These are phyloP conservation scores for Falco rusticolus DNA, from an alignment of 2,797 vertebrate species.

Conservation along the genomic window DNA sequence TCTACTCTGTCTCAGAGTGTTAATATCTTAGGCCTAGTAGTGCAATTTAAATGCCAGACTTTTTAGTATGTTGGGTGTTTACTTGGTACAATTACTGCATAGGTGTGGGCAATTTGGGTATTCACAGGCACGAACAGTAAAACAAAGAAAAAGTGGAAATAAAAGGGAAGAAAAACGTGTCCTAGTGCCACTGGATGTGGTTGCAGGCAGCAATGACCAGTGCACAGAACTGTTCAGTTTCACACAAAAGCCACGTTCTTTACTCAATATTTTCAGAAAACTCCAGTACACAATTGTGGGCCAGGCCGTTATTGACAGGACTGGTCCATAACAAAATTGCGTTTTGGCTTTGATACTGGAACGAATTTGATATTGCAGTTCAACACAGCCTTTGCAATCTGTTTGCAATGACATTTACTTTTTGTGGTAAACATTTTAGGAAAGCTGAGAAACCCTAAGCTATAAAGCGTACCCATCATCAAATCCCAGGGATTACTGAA, in stretches of 20 bases:
- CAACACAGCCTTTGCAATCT: neutral
- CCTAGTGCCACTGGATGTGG: neutral
- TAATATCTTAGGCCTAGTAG: neutral
- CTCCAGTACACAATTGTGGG: neutral
- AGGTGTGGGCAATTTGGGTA: neutral
- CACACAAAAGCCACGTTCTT: neutral
- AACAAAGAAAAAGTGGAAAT: neutral
- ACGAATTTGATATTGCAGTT: neutral
- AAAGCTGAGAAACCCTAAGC: conserved; percentile 1
- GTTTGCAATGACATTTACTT: conserved; percentile 27
- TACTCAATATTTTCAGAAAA: neutral
- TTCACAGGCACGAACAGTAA: neutral
- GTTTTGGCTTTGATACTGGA: conserved; percentile 14
- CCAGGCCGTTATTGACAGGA: conserved; percentile 12
- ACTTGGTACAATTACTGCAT: neutral
- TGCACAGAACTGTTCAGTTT: neutral
- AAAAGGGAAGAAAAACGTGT: neutral
- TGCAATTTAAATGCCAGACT: neutral
- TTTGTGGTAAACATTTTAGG: conserved; percentile 24
- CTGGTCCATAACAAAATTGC: neutral
- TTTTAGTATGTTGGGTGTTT: neutral
- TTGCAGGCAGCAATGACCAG: neutral
- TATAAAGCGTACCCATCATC: neutral
- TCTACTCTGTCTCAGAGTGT: neutral
- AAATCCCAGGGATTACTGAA: conserved; percentile 24